Conservation (phyloP, 2,797 vertebrate species). For the Molossus molossus region DNA sequence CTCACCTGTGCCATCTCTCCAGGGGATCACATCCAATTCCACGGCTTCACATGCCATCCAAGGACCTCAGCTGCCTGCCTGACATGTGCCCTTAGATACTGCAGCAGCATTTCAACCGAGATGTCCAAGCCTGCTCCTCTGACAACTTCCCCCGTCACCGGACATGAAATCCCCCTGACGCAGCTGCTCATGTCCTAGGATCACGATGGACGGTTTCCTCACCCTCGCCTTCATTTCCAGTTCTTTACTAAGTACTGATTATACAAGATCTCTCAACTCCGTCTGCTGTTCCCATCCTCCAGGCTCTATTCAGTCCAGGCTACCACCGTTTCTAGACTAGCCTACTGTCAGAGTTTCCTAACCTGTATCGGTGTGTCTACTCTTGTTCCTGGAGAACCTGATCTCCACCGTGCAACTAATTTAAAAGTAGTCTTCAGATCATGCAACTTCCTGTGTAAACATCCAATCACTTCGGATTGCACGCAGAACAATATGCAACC, state of each 20-base stretch:
- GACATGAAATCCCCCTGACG: not conserved
- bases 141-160: not conserved
- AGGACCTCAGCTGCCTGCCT: not conserved
- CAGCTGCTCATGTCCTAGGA: not conserved
- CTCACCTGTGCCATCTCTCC: not conserved
- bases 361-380: not conserved
- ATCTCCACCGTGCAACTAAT: not conserved
- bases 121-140: not conserved
- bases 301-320: not conserved
- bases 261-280: not conserved
- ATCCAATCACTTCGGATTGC: slow-evolving; percentile 3
- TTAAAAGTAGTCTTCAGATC: slow-evolving; percentile 37
- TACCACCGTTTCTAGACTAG: not conserved
- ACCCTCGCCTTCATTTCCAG: not conserved
- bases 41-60: not conserved
- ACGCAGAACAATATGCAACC: not conserved
- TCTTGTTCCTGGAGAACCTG: not conserved
- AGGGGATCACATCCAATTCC: not conserved
- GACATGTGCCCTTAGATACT: not conserved
- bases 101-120: not conserved
- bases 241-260: not conserved
- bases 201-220: not conserved
- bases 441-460: not conserved
- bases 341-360: not conserved
- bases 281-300: not conserved